These are phyloP conservation scores for Timandra comae DNA, from an alignment of 2,888 invertebrate genomes.

Conservation along the genomic window DNA sequence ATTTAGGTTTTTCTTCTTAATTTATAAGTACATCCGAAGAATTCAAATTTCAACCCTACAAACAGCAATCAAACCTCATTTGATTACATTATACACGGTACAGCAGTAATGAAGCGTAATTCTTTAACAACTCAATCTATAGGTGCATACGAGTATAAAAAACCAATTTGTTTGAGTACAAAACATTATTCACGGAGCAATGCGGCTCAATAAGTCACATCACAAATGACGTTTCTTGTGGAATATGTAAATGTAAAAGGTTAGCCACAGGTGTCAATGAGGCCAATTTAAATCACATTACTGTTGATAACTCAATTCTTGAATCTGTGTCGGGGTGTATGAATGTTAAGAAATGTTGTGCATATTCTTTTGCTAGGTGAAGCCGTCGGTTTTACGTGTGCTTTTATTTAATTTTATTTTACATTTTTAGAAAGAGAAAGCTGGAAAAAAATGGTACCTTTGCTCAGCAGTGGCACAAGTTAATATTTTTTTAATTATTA, in stretches of 20 bases:
- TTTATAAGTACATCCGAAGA: too few relatives aligned
- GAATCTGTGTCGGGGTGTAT: constrained; percentile 19
- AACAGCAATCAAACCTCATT: neutral
- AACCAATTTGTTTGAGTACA: constrained; percentile 38
- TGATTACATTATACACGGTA: constrained; percentile 17
- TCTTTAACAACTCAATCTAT: constrained; percentile 23
- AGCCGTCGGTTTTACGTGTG: too few relatives aligned
- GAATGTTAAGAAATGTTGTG: constrained; percentile 14
- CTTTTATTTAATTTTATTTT: too few relatives aligned
- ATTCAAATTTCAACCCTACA: too few relatives aligned
- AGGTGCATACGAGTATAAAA: constrained; percentile 37
- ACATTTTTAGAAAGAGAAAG: too few relatives aligned
- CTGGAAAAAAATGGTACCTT: too few relatives aligned
- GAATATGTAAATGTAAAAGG: constrained; percentile 22
- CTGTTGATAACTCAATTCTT: constrained; percentile 65
- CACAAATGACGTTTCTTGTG: constrained; percentile 34
- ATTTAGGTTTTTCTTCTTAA: too few relatives aligned
- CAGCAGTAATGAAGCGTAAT: constrained; percentile 24
- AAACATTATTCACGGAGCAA: constrained; percentile 38
- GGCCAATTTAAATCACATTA: constrained; percentile 73
- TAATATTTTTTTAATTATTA: too few relatives aligned
- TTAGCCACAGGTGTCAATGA: constrained; percentile 55
- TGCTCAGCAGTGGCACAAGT: too few relatives aligned
- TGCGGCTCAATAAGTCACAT: constrained; percentile 51
- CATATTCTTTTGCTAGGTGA: too few relatives aligned